Base-by-base conservation (phyloP, 2,113 vertebrate species). In the Amblyornis subalaris region DNA sequence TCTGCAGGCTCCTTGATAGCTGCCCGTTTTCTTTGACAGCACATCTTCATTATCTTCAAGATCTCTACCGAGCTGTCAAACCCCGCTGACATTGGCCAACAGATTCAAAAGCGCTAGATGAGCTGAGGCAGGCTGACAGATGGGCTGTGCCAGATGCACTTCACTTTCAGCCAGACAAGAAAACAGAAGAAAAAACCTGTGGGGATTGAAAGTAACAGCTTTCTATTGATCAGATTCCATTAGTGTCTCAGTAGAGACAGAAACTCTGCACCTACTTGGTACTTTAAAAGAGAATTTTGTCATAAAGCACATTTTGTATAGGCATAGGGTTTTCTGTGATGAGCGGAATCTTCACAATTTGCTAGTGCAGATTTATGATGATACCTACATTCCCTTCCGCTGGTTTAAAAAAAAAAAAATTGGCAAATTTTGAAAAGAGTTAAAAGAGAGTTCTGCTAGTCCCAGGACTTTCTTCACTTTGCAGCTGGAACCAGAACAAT, bases 191-290 rank as follows among this genome's bases (percentile, higher is more conserved):
- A 72, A 54, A 83, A 69, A 22, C 1, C 60, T 40, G 48, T 31
- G 22, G 53, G 12, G 21, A 33, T 2, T 62, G 31, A 72, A 87
- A 66, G 28, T 58, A 91, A 38, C 3, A 53, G 40, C 50, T 47
- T 84, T 35, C 60, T 42, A 12, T 29, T 16, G 33, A 36, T 47
- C 62, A 0, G 4, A 86, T 0, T 71, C 65, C 0, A 0, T 61
- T 16, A 35, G 18, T 36, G 26, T 14, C 35, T 67, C 35, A 29
- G 50, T 10, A 84, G 11, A 73, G 19, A 83, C 26, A 65, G 24
- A 85, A 84, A 75, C 8, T 20, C 24, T 14, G 14, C 35, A 21
- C 10, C 18, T 13, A 54, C 18, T 7, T 33, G 8, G 19, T 42
- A 75, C 47, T 75, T 78, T 12, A 31, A 38, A 73, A 48, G 9